Conservation (phyloP, 2,797 vertebrate species). For the Cetoscarus ocellatus region DNA sequence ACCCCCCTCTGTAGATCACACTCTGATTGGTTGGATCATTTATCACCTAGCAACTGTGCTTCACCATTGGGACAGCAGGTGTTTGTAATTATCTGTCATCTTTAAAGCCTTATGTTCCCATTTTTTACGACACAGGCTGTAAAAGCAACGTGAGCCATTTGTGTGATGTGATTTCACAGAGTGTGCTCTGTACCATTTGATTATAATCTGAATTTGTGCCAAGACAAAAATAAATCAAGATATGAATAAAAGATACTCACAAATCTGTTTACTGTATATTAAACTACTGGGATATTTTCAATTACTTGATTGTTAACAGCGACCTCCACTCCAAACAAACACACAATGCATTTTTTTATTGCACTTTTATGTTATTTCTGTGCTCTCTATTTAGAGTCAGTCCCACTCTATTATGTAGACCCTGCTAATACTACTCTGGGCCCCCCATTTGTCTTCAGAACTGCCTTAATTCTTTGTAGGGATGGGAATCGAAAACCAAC, state of each 20-base stretch:
- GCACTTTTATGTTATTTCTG: too few species aligned
- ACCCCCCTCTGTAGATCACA: conserved; percentile 21
- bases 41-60: conserved; percentile 55
- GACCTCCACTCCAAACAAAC: too few species aligned
- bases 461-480: too few species aligned
- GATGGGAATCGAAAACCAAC: too few species aligned
- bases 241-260: neutral
- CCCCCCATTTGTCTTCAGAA: too few species aligned
- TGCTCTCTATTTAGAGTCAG: too few species aligned
- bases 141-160: conserved; percentile 7
- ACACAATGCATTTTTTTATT: too few species aligned
- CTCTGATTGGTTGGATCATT: conserved; percentile 64
- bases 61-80: conserved; percentile 49
- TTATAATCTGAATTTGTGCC: neutral
- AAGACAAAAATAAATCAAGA: neutral
- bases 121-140: conserved; percentile 18
- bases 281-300: neutral
- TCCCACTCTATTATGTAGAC: too few species aligned
- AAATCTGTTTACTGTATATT: neutral
- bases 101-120: conserved; percentile 33
- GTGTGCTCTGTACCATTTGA: neutral
- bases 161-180: neutral
- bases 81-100: conserved; percentile 56
- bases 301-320: too few species aligned
- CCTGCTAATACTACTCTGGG: too few species aligned